Conservation (phyloP, 1,140 invertebrate genomes). For the Drosophila melanica region DNA sequence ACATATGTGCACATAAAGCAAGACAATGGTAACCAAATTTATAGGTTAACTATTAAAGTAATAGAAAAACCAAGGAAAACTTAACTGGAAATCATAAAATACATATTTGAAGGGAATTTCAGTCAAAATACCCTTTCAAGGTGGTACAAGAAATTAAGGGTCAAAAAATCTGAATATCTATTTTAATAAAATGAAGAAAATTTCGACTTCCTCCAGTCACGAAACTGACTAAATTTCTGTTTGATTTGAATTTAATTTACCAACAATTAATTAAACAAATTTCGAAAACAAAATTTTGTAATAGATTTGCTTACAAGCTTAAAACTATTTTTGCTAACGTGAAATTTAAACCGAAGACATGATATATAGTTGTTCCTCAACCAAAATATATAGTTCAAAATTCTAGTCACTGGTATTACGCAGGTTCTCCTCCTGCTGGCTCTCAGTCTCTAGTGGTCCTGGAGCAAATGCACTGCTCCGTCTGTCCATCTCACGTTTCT, state of each 20-base stretch:
- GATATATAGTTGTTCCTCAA: background rate
- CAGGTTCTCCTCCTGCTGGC: background rate
- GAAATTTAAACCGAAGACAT: background rate
- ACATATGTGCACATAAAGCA: background rate
- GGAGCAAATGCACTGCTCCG: conserved; percentile 12
- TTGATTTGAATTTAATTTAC: conserved; percentile 9
- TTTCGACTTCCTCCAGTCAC: too few species aligned
- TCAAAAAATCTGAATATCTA: too few species aligned
- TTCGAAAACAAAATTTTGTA: background rate
- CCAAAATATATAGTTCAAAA: background rate
- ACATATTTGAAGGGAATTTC: too few species aligned
- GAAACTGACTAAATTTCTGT: background rate
- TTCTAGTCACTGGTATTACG: conserved; percentile 14
- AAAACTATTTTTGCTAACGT: background rate
- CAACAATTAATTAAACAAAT: conserved; percentile 17
- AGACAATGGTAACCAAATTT: conserved; percentile 15
- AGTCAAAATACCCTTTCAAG: too few species aligned
- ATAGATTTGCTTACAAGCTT: background rate
- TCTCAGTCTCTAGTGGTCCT: background rate
- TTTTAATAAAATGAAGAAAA: too few species aligned
- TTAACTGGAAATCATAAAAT: background rate
- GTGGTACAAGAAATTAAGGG: too few species aligned
- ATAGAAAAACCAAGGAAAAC: background rate
- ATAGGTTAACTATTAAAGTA: conserved; percentile 8
- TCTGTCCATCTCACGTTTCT: conserved; percentile 43